phyloP scores from a whole-genome alignment of 2,888 invertebrate species.

The Drosophila nr. medialis region DNA sequence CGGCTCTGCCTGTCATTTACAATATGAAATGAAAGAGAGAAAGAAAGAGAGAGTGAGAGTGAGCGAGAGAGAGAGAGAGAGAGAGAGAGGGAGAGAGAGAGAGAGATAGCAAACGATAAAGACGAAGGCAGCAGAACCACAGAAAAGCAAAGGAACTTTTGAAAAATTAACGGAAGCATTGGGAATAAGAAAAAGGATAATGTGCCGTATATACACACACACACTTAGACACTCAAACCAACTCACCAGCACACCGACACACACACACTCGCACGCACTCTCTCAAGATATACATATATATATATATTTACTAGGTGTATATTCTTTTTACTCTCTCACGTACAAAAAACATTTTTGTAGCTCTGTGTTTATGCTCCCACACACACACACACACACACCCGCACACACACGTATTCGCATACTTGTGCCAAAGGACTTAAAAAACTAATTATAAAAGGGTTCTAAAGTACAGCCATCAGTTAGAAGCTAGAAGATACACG shows the following conservation, averaged over 20 bases:
- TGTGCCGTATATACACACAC: slow-evolving; percentile 19
- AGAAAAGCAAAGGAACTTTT: slow-evolving; percentile 61
- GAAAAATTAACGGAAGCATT: slow-evolving; percentile 67
- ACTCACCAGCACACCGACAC: neutral
- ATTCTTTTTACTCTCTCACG: slow-evolving; percentile 7
- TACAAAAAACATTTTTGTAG: slow-evolving; percentile 5
- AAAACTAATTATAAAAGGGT: slow-evolving; percentile 19
- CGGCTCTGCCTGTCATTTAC: slow-evolving; percentile 23
- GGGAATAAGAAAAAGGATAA: slow-evolving; percentile 70
- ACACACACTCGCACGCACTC: neutral
- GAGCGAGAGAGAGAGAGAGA: slow-evolving; percentile 16
- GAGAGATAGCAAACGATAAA: slow-evolving; percentile 33
- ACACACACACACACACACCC: neutral
- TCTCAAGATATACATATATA: neutral
- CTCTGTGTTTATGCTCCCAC: neutral
- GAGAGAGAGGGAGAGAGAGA: slow-evolving; percentile 29
- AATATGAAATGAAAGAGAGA: slow-evolving; percentile 33
- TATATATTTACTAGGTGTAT: slow-evolving; percentile 4
- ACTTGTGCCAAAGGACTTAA: slow-evolving; percentile 8
- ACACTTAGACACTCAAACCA: slow-evolving; percentile 3
- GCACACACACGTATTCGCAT: neutral
- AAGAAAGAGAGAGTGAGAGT: slow-evolving; percentile 28
- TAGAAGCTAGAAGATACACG: neutral
- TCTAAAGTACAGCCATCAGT: neutral
- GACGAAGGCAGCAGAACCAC: slow-evolving; percentile 38